Evolutionary conservation across 2,888 invertebrate species (phyloP).

Genomic region (Timema podura): DNA sequence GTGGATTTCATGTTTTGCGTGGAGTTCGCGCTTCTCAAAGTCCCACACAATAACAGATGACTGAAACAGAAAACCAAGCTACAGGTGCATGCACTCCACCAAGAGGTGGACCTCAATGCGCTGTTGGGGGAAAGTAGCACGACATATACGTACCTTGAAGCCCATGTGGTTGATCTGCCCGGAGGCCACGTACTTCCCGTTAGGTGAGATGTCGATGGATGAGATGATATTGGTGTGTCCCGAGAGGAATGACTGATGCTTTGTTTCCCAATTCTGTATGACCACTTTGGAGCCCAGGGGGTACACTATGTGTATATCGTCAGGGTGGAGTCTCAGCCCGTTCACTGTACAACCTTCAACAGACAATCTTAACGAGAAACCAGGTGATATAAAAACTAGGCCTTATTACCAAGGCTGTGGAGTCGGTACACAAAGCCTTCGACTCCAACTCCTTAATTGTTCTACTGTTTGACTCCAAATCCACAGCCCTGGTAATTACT

Average conservation of each 20-base stretch:
- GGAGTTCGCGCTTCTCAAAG: slow-evolving; percentile 58
- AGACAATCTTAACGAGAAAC: background rate
- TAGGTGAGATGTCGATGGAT: slow-evolving; percentile 66
- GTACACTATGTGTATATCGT: slow-evolving; percentile 65
- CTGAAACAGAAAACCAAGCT: slow-evolving; percentile 38
- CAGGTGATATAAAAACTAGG: background rate
- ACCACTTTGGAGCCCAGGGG: slow-evolving; percentile 76
- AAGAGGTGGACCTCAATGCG: too few relatives aligned
- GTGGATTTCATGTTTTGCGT: slow-evolving; percentile 75
- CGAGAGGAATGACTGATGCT: slow-evolving; percentile 68
- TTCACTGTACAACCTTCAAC: slow-evolving; percentile 44
- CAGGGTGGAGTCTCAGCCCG: slow-evolving; percentile 69
- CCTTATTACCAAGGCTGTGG: background rate
- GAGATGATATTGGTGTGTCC: slow-evolving; percentile 79
- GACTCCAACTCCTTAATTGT: too few relatives aligned
- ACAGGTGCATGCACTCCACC: background rate
- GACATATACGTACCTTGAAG: slow-evolving; percentile 59
- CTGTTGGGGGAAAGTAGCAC: too few relatives aligned
- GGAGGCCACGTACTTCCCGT: slow-evolving; percentile 78
- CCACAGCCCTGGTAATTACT: too few relatives aligned
- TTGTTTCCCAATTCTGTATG: slow-evolving; percentile 63
- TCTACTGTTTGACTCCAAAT: too few relatives aligned
- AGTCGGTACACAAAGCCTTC: background rate
- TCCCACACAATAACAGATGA: slow-evolving; percentile 84
- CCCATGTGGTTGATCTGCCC: slow-evolving; percentile 90